phyloP scores from a whole-genome alignment of 1,140 invertebrate genomes.

The Scaptomyza hsui region DNA sequence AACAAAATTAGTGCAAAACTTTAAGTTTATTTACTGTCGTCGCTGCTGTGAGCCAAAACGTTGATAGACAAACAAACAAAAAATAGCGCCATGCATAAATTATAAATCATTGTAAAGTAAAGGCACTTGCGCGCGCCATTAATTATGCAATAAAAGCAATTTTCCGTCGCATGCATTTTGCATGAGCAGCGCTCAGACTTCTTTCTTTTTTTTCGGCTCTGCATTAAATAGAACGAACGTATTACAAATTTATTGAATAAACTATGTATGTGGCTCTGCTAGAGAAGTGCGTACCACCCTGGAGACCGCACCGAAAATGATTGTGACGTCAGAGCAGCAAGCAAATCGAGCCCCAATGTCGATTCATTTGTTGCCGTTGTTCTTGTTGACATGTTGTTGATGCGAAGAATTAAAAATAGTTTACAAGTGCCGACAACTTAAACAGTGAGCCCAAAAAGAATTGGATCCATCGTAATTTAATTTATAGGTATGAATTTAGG shows the following conservation, averaged over 20 bases:
- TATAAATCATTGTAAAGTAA: conserved; percentile 33
- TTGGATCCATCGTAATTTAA: background rate
- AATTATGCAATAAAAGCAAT: conserved; percentile 75
- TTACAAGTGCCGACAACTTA: conserved; percentile 71
- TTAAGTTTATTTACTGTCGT: conserved; percentile 14
- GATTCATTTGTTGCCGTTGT: conserved; percentile 15
- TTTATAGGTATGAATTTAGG: too few relatives aligned
- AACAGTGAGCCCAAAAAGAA: conserved; percentile 1
- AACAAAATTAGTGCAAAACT: conserved; percentile 37
- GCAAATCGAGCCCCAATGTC: conserved; percentile 67
- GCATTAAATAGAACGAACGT: conserved; percentile 12
- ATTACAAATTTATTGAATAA: conserved; percentile 66
- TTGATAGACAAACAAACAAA: conserved; percentile 10
- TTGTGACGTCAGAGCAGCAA: conserved; percentile 51
- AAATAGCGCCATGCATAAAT: conserved; percentile 38
- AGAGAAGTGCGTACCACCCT: conserved; percentile 52
- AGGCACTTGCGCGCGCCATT: conserved; percentile 35
- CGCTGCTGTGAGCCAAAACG: background rate
- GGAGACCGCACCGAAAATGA: conserved; percentile 32
- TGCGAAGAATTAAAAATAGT: conserved; percentile 76
- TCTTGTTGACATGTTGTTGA: conserved; percentile 47
- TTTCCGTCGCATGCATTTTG: conserved; percentile 48
- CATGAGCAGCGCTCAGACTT: conserved; percentile 21
- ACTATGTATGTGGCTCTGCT: conserved; percentile 37
- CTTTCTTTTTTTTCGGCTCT: background rate